Conservation (phyloP, 2,113 vertebrate species). For the Cyphomyrus discorhynchus region DNA sequence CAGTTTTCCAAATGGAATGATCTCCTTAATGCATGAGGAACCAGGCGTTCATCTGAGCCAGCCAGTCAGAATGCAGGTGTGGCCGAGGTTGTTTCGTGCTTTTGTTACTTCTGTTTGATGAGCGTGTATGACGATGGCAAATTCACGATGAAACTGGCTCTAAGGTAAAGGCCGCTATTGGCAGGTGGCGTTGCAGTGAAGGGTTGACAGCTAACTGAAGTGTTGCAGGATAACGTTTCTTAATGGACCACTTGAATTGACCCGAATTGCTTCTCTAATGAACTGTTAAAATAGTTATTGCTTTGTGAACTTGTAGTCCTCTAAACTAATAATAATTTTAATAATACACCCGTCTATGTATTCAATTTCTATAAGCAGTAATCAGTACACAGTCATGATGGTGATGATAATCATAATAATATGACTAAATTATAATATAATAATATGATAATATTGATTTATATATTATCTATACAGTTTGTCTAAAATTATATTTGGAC, state of each 20-base stretch:
- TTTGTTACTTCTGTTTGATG: background rate
- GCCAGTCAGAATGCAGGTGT: background rate
- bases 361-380: background rate
- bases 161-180: background rate
- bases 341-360: background rate
- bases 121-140: background rate
- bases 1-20: background rate
- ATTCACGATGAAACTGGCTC: background rate
- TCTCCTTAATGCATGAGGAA: background rate
- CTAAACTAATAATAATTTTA: background rate
- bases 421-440: background rate
- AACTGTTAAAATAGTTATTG: background rate
- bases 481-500: background rate
- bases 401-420: background rate
- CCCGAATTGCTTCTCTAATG: background rate
- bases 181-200: background rate
- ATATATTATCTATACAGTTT: background rate
- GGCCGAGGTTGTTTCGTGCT: background rate
- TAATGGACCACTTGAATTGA: background rate
- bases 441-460: background rate
- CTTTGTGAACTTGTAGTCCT: background rate
- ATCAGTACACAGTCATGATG: background rate
- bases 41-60: background rate
- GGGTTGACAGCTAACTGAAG: background rate
- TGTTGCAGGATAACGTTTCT: background rate